Conservation (phyloP, 2,797 vertebrate genomes). For the Choloepus didactylus region DNA sequence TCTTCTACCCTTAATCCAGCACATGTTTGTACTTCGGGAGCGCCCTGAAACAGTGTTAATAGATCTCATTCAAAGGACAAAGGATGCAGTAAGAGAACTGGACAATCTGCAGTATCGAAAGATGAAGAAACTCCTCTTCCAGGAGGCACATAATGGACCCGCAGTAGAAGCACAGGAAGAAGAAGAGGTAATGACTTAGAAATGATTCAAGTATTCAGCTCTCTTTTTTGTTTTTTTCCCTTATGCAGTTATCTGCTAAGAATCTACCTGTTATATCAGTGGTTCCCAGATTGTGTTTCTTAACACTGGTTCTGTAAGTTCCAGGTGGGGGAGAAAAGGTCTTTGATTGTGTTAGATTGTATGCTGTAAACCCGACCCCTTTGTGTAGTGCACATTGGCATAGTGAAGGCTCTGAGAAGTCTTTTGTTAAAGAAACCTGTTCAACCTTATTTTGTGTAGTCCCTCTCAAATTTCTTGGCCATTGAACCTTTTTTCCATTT, state of each 20-base stretch:
- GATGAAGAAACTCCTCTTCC: slow-evolving; percentile 99
- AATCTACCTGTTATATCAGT: slow-evolving; percentile 44
- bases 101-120: slow-evolving; percentile 99
- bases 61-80: slow-evolving; percentile 98
- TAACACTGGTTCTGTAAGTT: slow-evolving; percentile 18
- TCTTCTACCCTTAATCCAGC: slow-evolving; percentile 87
- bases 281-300: slow-evolving; percentile 40
- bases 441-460: slow-evolving; percentile 29
- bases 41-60: slow-evolving; percentile 97
- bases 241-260: neutral
- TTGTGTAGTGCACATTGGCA: neutral
- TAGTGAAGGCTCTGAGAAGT: slow-evolving; percentile 2
- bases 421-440: slow-evolving; percentile 54
- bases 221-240: slow-evolving; percentile 25
- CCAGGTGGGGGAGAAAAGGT: neutral
- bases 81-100: slow-evolving; percentile 98
- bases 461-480: neutral
- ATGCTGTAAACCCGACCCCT: slow-evolving; percentile 1
- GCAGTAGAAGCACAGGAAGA: slow-evolving; percentile 96
- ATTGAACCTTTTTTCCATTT: neutral
- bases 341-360: neutral
- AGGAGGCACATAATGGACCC: slow-evolving; percentile 98
- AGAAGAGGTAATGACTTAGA: slow-evolving; percentile 93
- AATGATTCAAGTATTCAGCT: slow-evolving; percentile 59
- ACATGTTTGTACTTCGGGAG: slow-evolving; percentile 97